These are phyloP conservation scores for Brachynemurus nebulosus DNA, from an alignment of 2,888 invertebrate species.

Conservation along the genomic window DNA sequence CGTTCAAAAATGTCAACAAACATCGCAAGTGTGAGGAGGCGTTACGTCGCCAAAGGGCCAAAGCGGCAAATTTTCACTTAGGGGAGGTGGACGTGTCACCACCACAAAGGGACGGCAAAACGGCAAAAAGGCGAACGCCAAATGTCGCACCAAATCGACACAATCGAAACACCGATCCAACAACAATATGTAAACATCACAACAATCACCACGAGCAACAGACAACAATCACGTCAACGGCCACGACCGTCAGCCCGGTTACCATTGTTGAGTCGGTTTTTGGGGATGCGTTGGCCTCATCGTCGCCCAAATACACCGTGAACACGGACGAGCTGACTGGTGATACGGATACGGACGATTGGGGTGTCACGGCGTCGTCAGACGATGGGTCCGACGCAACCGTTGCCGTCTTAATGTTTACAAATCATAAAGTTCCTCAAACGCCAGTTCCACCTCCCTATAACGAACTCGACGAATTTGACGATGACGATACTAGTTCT, in stretches of 20 bases:
- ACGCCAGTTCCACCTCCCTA: constrained; percentile 5
- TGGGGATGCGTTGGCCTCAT: constrained; percentile 29
- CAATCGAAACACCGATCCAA: constrained; percentile 30
- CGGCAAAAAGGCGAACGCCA: constrained; percentile 28
- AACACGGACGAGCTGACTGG: background rate
- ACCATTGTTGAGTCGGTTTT: background rate
- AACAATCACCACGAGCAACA: constrained; percentile 6
- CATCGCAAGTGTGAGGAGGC: constrained; percentile 6
- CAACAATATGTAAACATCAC: constrained; percentile 3
- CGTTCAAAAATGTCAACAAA: constrained; percentile 7
- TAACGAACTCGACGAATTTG: constrained; percentile 3
- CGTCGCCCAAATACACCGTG: constrained; percentile 24
- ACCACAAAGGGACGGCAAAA: background rate
- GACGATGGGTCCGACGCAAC: constrained; percentile 2
- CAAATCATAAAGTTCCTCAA: background rate
- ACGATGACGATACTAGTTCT: constrained; percentile 3
- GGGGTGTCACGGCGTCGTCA: background rate
- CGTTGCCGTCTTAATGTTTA: background rate
- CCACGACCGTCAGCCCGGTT: background rate
- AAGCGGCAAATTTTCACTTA: constrained; percentile 8
- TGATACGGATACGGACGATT: background rate
- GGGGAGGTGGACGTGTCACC: constrained; percentile 8
- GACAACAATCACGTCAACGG: background rate
- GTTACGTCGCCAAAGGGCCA: background rate
- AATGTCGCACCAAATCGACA: constrained; percentile 29